Base-by-base conservation (phyloP, 1,140 invertebrate genomes). In the Dendroctonus ponderosae region DNA sequence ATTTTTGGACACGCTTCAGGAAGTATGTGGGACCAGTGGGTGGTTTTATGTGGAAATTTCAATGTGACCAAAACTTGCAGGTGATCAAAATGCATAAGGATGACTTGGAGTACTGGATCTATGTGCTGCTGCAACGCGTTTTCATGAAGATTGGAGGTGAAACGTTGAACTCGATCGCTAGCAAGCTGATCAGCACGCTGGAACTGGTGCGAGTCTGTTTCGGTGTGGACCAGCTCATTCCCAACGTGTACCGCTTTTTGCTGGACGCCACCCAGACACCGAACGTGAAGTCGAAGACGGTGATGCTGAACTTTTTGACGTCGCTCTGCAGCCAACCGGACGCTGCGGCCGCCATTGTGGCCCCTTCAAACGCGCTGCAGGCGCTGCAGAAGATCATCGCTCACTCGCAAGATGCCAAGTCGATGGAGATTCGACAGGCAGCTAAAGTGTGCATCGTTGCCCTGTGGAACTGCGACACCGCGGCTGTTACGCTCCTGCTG, bases 101-200 rank as follows among this genome's bases (percentile, higher is more conserved):
- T 66, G 93, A 97, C 71, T 82, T 98, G 8, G 86, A 89, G 65
- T 92, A 94, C 76, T 98, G 95, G 94, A 80, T 98, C 0, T 95
- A 96, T 74, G 87, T 96, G 66, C 79, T 96, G 26, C 76, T 93
- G 40, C 91, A 90, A 57, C 81, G 89, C 14, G 76, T 88, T 54
- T 85, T 98, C 38, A 89, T 92, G 75, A 97, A 97, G 80, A 83
- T 94, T 38, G 95, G 96, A 56, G 87, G 86, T 0, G 96, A 98
- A 79, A 85, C 96, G 43, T 82, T 98, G 2, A 91, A 89, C 46
- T 97, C 94, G 2, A 89, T 96, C 65, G 90, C 94, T 75, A 87
- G 85, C 43, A 97, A 97, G 82, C 90, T 97, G 42, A 87, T 92
- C 76, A 89, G 88, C 77, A 93, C 91, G 0, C 79, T 98, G 51